phyloP scores from a whole-genome alignment of 92 coral and sea anemone genomes.

The Epizoanthus illoricatus region DNA sequence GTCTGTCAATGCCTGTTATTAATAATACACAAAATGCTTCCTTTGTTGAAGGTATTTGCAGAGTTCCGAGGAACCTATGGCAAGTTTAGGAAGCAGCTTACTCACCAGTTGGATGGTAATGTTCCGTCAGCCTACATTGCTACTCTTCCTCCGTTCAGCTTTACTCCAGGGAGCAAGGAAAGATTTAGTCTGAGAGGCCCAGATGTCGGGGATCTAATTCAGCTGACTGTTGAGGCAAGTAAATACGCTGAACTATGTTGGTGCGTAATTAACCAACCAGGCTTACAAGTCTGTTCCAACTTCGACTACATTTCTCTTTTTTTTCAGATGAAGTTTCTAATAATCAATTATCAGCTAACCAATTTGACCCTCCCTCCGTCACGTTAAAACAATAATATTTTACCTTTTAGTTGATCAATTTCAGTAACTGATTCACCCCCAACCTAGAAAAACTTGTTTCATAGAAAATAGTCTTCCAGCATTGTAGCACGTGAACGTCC shows the following conservation, averaged over 20 bases:
- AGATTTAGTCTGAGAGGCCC: conserved; percentile 84
- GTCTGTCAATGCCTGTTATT: too few relatives aligned
- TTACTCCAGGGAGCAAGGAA: conserved; percentile 83
- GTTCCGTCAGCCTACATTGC: conserved; percentile 84
- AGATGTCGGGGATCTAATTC: conserved; percentile 88
- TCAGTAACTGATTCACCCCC: too few relatives aligned
- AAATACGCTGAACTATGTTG: neutral
- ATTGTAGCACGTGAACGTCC: too few relatives aligned
- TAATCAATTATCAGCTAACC: too few relatives aligned
- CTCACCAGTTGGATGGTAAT: conserved; percentile 79
- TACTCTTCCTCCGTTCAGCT: conserved; percentile 81
- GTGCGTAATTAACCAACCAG: neutral
- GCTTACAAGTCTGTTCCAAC: neutral
- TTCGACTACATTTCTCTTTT: too few relatives aligned
- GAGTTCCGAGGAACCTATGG: conserved; percentile 87
- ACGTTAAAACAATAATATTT: too few relatives aligned
- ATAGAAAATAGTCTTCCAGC: too few relatives aligned
- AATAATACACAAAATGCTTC: too few relatives aligned
- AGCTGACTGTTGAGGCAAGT: conserved; percentile 81
- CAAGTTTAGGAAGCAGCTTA: conserved; percentile 75
- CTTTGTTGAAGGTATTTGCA: conserved; percentile 66
- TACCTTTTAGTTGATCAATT: too few relatives aligned
- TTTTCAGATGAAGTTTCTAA: neutral
- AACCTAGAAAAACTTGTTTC: too few relatives aligned
- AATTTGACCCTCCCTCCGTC: too few relatives aligned